phyloP scores from a whole-genome alignment of 2,888 invertebrate species.

The Apotomis turbidana region DNA sequence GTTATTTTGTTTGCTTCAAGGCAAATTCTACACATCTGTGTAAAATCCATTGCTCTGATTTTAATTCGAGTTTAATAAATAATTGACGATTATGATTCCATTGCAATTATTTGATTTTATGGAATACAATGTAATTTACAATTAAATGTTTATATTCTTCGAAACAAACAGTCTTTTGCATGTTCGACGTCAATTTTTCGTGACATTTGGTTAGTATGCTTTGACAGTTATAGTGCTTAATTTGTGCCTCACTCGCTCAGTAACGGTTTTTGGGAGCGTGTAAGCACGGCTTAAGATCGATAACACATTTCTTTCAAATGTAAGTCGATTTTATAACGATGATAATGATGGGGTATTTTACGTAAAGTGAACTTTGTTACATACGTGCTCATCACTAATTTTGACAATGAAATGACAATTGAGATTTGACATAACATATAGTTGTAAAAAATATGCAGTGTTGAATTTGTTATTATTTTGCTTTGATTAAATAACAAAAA shows the following conservation, averaged over 20 bases:
- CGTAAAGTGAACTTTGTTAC: not conserved
- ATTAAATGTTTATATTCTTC: constrained; percentile 3
- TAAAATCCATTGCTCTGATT: constrained; percentile 58
- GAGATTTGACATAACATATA: not conserved
- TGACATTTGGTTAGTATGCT: not conserved
- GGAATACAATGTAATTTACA: not conserved
- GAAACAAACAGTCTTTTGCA: not conserved
- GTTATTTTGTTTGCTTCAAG: constrained; percentile 62
- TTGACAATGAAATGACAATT: constrained; percentile 19
- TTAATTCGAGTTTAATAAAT: not conserved
- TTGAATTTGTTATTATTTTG: constrained; percentile 35
- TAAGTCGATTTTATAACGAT: not conserved
- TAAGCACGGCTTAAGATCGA: not conserved
- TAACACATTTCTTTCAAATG: not conserved
- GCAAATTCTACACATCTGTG: constrained; percentile 71
- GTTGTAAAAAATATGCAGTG: constrained; percentile 22
- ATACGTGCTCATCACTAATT: constrained; percentile 18
- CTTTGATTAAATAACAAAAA: too few species aligned
- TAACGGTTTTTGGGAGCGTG: not conserved
- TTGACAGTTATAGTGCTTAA: constrained; percentile 15
- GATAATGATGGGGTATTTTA: not conserved
- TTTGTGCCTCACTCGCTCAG: not conserved
- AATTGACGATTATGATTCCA: not conserved
- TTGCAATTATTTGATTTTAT: not conserved
- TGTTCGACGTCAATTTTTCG: constrained; percentile 16